Percentiles rank a stretch among this genome's conserved stretches.
Conservation (phyloP, 2,797 vertebrate species). For the Lepilemur septentrionalis region DNA sequence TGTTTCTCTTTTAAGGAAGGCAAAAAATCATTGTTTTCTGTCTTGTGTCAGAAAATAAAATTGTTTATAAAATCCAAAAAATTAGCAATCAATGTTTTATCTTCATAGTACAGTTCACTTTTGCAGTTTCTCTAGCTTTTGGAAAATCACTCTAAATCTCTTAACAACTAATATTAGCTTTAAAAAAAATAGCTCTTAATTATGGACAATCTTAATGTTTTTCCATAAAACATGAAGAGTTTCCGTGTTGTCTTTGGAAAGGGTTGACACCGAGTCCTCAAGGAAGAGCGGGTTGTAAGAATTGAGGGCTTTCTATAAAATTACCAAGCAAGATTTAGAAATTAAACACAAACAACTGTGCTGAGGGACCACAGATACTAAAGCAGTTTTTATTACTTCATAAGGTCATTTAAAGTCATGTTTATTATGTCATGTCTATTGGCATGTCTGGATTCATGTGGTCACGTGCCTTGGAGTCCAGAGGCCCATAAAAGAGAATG, state of each 20-base stretch:
- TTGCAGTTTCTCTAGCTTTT: constrained; percentile 21
- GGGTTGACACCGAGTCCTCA: not conserved
- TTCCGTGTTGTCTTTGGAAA: constrained; percentile 19
- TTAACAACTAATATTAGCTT: not conserved
- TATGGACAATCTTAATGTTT: not conserved
- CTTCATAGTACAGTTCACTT: constrained; percentile 8
- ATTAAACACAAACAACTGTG: not conserved
- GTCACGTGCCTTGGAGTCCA: not conserved
- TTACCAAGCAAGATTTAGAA: not conserved
- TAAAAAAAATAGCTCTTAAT: not conserved
- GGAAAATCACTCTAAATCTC: constrained; percentile 3
- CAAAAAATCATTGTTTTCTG: constrained; percentile 25
- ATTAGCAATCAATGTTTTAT: constrained; percentile 30
- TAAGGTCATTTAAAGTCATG: not conserved
- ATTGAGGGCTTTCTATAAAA: constrained; percentile 44
- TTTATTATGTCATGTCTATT: not conserved
- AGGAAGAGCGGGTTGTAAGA: not conserved
- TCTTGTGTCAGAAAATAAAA: constrained; percentile 52
- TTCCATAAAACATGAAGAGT: constrained; percentile 16
- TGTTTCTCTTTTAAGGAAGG: not conserved
- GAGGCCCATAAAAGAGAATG: not conserved
- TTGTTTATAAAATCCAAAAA: not conserved
- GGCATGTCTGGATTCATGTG: not conserved
- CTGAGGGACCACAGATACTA: not conserved
- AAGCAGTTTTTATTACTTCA: constrained; percentile 11